Base-by-base conservation (phyloP, 2,113 vertebrate species). In the Oryctolagus cuniculus region DNA sequence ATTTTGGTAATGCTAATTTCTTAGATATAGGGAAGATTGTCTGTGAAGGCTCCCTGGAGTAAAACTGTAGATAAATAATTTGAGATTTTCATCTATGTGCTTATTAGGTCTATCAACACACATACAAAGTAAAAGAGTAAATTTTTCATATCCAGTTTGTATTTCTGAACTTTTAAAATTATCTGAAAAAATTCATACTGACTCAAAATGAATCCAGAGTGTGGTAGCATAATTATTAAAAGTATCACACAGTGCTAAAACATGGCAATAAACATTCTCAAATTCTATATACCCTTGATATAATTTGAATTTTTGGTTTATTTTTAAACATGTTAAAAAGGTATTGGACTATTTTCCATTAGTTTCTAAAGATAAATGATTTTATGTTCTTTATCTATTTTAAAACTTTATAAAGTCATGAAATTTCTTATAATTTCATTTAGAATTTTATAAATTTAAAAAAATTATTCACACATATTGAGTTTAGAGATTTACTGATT, bases 351-450 rank as follows among this genome's bases (percentile, higher is more conserved):
- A 3, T 91, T 93, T 96, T 87, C 38, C 16, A 73, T 61, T 88
- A 61, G 3, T 69, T 55, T 91, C 87, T 69, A 73, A 55, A 38
- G 75, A 44, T 44, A 27, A 0, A 16, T 81, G 53, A 64, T 66
- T 75, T 0, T 87, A 85, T 29, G 27, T 66, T 2, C 11, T 79
- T 91, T 74, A 58, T 11, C 6, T 75, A 27, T 83, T 93, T 86
- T 79, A 81, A 74, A 89, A 93, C 69, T 93, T 72, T 21, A 69
- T 81, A 13, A 79, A 58, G 0, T 80, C 89, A 91, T 83, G 67
- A 91, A 97, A 69, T 80, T 61, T 44, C 12, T 93, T 93, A 55
- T 34, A 72, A 95, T 87, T 94, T 93, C 21, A 94, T 53, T 84
- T 77, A 70, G 38, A 93, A 36, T 70, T 96, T 89, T 90, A 78